Evolutionary conservation across 2,888 invertebrate genomes (phyloP), one percentile per base, ranked within the genome.

Genomic region (Polydrusus pterygomalis): DNA sequence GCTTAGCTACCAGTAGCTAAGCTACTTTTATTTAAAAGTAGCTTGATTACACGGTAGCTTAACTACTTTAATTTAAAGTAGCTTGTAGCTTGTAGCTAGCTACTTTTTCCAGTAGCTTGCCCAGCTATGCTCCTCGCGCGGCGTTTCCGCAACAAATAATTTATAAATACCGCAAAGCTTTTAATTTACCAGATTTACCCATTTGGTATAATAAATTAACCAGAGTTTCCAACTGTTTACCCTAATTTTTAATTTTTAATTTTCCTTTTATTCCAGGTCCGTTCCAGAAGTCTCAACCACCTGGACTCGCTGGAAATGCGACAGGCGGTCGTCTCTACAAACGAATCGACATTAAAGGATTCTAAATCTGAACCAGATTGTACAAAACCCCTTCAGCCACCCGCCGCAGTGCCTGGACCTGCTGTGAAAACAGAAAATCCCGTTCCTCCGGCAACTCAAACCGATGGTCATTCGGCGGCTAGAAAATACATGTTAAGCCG

Each of bases 211-310:
- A n/a, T n/a, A n/a, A n/a, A n/a, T n/a, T n/a, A n/a, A n/a, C n/a
- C n/a, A n/a, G n/a, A n/a, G n/a, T n/a, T n/a, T n/a, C n/a, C n/a
- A n/a, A n/a, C n/a, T n/a, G n/a, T n/a, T n/a, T n/a, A n/a, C n/a
- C n/a, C n/a, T n/a, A n/a, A n/a, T n/a, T n/a, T n/a, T 25, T 25
- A 1, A 25, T 25, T 43, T 43, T 13, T 13, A 43, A n/a, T 25
- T 15, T 72, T 77, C 43, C 67, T 54, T 49, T 64, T 76, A 65
- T 89, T 89, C 13, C 89, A 93, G 93, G 90, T 93, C 83, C 93
- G 93, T 85, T 93, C 93, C 78, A 90, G 93, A 86, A 93, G 93
- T 86, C 89, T 93, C 84, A 93, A 92, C 80, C 93, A 93, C 86
- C 89, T 93, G 86, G 93, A 93, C 89, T 90, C 90, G 80, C 87